Percentiles rank a stretch among this genome's conserved stretches.
These are phyloP conservation scores for Butorides virescens DNA, from an alignment of 2,113 vertebrate genomes.

Conservation along the genomic window DNA sequence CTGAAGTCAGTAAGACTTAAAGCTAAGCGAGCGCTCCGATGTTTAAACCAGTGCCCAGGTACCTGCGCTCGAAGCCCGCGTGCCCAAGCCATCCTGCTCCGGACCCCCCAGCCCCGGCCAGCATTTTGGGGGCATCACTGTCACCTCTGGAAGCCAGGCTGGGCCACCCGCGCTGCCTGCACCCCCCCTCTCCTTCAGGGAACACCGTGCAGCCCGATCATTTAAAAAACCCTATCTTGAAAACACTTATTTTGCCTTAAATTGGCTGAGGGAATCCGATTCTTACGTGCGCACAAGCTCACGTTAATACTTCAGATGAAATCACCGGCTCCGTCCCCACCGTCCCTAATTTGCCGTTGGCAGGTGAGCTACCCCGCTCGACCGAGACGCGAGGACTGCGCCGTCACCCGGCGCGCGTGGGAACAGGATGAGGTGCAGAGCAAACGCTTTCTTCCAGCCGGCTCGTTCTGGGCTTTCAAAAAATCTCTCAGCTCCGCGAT, in stretches of 20 bases:
- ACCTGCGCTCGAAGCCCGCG: rapidly evolving
- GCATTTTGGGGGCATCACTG: neutral
- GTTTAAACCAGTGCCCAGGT: neutral
- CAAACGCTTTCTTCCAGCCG: neutral
- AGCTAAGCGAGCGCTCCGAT: neutral
- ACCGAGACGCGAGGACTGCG: rapidly evolving
- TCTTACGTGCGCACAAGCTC: neutral
- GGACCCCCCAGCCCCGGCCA: neutral
- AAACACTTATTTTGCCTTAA: neutral
- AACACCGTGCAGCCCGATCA: rapidly evolving
- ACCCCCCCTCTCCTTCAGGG: neutral
- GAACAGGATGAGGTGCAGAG: rapidly evolving
- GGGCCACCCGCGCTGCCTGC: neutral
- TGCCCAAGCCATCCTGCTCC: neutral
- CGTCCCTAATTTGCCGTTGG: neutral
- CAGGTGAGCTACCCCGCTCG: rapidly evolving
- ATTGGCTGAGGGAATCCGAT: rapidly evolving
- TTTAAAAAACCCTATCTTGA: neutral
- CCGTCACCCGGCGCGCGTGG: rapidly evolving
- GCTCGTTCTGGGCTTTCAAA: neutral
- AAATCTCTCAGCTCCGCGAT: rapidly evolving
- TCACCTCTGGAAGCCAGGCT: neutral
- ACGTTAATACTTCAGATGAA: neutral
- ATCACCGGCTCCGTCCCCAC: neutral
- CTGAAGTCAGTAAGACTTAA: rapidly evolving